Percentiles rank a stretch among this genome's conserved stretches.
These are phyloP conservation scores for Neomicropteryx cornuta DNA, from an alignment of 1,140 invertebrate genomes.

Conservation along the genomic window DNA sequence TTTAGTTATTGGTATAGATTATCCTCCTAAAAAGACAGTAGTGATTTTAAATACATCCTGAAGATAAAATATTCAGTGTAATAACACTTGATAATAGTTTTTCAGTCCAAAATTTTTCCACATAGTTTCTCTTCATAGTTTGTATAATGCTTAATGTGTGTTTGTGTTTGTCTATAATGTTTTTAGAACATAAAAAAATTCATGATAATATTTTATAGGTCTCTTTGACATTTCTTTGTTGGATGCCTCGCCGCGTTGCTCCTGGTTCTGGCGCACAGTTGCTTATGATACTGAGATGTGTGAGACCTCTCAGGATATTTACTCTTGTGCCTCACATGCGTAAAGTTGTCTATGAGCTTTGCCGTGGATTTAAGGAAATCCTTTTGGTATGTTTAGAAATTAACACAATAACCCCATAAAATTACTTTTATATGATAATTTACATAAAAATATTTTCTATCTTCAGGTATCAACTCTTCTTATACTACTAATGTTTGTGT, in stretches of 20 bases:
- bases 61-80: too few relatives aligned
- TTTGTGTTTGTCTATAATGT: not conserved
- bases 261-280: conserved; percentile 88
- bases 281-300: conserved; percentile 92
- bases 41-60: too few relatives aligned
- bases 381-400: conserved; percentile 59
- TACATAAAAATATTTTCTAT: conserved; percentile 4
- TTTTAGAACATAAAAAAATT: conserved; percentile 4
- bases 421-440: conserved; percentile 3
- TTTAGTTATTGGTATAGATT: too few relatives aligned
- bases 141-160: too few relatives aligned
- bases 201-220: conserved; percentile 45
- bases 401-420: not conserved
- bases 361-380: conserved; percentile 99
- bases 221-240: conserved; percentile 86
- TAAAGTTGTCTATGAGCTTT: conserved; percentile 97
- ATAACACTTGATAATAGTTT: too few relatives aligned
- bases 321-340: conserved; percentile 98
- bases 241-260: conserved; percentile 90
- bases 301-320: conserved; percentile 93
- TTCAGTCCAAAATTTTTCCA: too few relatives aligned
- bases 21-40: too few relatives aligned
- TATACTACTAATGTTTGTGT: conserved; percentile 97
- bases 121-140: too few relatives aligned
- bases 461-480: conserved; percentile 90